These are phyloP conservation scores for Pammene fasciana DNA, from an alignment of 2,888 invertebrate species.

Conservation along the genomic window DNA sequence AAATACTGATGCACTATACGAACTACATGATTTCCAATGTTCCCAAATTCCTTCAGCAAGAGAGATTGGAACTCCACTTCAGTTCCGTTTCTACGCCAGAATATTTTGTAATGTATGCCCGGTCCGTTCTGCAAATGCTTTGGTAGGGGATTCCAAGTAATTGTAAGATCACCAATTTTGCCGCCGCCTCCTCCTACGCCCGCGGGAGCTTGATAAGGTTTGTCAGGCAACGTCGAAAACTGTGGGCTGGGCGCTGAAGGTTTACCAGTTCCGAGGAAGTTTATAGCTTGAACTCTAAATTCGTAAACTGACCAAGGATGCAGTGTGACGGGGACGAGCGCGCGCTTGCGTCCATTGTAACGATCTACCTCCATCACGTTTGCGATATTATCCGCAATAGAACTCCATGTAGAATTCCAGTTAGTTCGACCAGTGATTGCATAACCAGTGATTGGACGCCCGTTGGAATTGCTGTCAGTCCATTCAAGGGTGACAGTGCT, in stretches of 20 bases:
- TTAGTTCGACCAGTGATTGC: constrained; percentile 92
- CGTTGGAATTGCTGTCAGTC: constrained; percentile 95
- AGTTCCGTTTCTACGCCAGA: constrained; percentile 89
- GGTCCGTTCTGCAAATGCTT: constrained; percentile 93
- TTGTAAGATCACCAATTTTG: constrained; percentile 96
- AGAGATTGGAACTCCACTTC: constrained; percentile 90
- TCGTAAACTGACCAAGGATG: constrained; percentile 96
- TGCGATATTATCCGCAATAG: constrained; percentile 86
- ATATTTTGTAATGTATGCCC: constrained; percentile 94
- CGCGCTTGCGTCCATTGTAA: constrained; percentile 90
- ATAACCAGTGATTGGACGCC: constrained; percentile 90
- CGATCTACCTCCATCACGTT: constrained; percentile 89
- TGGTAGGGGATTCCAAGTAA: constrained; percentile 92
- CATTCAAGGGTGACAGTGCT: constrained; percentile 91
- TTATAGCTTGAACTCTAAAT: constrained; percentile 94
- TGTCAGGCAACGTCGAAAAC: constrained; percentile 91
- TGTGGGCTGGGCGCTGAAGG: constrained; percentile 94
- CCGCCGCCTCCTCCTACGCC: constrained; percentile 97
- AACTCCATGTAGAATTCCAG: constrained; percentile 92
- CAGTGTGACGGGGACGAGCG: constrained; percentile 86
- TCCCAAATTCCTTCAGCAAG: constrained; percentile 88
- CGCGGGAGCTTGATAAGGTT: constrained; percentile 89
- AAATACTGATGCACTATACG: constrained; percentile 88
- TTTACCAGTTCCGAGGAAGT: constrained; percentile 90
- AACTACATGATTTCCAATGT: constrained; percentile 91